Evolutionary conservation across 2,113 vertebrate species (phyloP).

Genomic region (Trichomycterus rosablanca): DNA sequence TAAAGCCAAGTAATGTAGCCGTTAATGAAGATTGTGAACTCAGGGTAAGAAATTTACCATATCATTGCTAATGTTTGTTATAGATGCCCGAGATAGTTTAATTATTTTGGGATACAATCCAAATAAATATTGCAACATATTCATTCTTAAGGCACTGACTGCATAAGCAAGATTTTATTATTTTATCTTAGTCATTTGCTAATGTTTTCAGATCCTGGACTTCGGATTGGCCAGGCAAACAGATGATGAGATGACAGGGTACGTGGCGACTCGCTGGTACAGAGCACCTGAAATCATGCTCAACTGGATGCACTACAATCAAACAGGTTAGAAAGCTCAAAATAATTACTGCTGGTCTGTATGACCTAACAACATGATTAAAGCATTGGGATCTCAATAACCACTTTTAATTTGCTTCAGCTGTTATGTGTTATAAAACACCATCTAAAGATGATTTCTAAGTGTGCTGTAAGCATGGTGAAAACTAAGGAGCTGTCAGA

Average conservation of each 20-base stretch:
- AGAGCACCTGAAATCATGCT: conserved; percentile 97
- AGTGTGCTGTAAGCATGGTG: too few relatives aligned
- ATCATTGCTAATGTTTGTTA: not conserved
- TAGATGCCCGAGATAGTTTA: too few relatives aligned
- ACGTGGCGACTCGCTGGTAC: conserved; percentile 96
- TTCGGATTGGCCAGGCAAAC: conserved; percentile 93
- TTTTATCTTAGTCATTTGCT: not conserved
- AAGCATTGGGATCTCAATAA: too few relatives aligned
- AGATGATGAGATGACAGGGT: conserved; percentile 96
- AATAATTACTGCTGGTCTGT: not conserved
- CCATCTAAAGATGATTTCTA: too few relatives aligned
- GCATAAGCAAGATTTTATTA: not conserved
- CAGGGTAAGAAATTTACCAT: conserved; percentile 69
- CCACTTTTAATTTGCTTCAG: too few relatives aligned
- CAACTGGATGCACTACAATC: conserved; percentile 99
- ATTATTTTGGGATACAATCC: too few relatives aligned
- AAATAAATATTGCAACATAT: too few relatives aligned
- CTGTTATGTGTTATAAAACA: too few relatives aligned
- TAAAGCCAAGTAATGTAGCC: conserved; percentile 93
- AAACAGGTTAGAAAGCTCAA: conserved; percentile 76
- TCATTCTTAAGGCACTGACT: too few relatives aligned
- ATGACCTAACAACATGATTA: too few relatives aligned
- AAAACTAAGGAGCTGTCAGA: too few relatives aligned
- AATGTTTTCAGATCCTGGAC: conserved; percentile 82
- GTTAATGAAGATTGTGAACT: conserved; percentile 97